Percentiles rank a stretch among this genome's conserved stretches.
These are phyloP conservation scores for Orestias chungarensis DNA, from an alignment of 2,797 vertebrate species.

Conservation along the genomic window DNA sequence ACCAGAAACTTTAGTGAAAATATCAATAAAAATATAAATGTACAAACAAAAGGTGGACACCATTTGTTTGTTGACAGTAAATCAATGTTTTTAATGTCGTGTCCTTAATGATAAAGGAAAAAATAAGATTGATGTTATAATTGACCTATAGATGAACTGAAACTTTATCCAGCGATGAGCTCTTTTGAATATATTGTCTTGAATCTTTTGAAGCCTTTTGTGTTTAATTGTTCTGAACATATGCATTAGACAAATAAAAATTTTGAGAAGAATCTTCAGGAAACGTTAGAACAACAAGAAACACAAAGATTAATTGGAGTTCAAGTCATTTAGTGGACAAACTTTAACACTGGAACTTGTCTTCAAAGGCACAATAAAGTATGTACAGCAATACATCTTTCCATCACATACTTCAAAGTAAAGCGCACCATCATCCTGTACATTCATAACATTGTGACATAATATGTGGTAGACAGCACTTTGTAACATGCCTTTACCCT, in stretches of 20 bases:
- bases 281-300: conserved; percentile 40
- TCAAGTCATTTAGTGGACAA: conserved; percentile 62
- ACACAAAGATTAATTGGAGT: conserved; percentile 51
- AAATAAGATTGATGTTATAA: conserved; percentile 14
- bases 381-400: conserved; percentile 74
- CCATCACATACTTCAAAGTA: conserved; percentile 66
- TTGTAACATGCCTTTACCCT: conserved; percentile 47
- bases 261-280: conserved; percentile 35
- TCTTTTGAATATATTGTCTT: conserved; percentile 25
- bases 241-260: conserved; percentile 19
- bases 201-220: conserved; percentile 9
- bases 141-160: conserved; percentile 22
- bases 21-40: conserved; percentile 36
- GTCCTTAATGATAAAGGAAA: conserved; percentile 26
- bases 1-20: conserved; percentile 38
- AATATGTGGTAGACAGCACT: conserved; percentile 52
- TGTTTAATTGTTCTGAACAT: conserved; percentile 21
- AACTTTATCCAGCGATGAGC: conserved; percentile 33
- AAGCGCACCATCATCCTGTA: conserved; percentile 76
- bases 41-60: conserved; percentile 35
- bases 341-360: conserved; percentile 68
- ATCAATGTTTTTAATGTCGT: conserved; percentile 32
- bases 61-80: conserved; percentile 54
- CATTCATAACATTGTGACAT: conserved; percentile 73
- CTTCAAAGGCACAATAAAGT: conserved; percentile 82